A percentile compares a stretch with the other conserved stretches of the same genome.
phyloP scores from a whole-genome alignment of 2,888 invertebrate genomes.

The Agelastica alni region DNA sequence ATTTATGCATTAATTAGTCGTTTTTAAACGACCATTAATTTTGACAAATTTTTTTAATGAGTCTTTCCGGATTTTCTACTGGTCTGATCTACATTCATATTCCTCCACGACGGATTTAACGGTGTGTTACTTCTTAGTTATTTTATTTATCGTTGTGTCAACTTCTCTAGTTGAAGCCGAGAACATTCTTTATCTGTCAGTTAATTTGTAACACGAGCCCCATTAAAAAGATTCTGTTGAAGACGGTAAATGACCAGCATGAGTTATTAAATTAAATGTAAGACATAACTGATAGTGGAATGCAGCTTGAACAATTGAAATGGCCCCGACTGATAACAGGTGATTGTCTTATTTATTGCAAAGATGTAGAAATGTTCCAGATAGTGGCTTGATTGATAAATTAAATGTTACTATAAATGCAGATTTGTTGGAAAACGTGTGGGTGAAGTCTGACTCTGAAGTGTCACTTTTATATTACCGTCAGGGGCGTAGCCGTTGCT shows the following conservation, averaged over 20 bases:
- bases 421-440: slow-evolving; percentile 40
- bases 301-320: slow-evolving; percentile 37
- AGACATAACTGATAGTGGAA: slow-evolving; percentile 32
- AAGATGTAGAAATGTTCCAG: slow-evolving; percentile 39
- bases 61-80: too few species aligned
- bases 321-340: slow-evolving; percentile 33
- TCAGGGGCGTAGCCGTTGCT: neutral
- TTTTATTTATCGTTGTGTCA: too few species aligned
- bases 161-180: too few species aligned
- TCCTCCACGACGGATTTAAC: too few species aligned
- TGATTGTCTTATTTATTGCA: slow-evolving; percentile 37
- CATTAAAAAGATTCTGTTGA: too few species aligned
- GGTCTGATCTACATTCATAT: too few species aligned
- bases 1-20: too few species aligned
- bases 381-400: slow-evolving; percentile 41
- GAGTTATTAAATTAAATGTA: slow-evolving; percentile 29
- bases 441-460: slow-evolving; percentile 27
- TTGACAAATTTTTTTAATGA: too few species aligned
- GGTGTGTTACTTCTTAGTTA: too few species aligned
- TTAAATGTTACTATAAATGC: slow-evolving; percentile 40
- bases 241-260: slow-evolving; percentile 7
- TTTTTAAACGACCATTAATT: too few species aligned
- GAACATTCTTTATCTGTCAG: too few species aligned
- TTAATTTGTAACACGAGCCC: too few species aligned
- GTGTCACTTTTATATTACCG: neutral